Conservation (phyloP, 2,113 vertebrate species). For the Pseudolaguvia tuberculata region DNA sequence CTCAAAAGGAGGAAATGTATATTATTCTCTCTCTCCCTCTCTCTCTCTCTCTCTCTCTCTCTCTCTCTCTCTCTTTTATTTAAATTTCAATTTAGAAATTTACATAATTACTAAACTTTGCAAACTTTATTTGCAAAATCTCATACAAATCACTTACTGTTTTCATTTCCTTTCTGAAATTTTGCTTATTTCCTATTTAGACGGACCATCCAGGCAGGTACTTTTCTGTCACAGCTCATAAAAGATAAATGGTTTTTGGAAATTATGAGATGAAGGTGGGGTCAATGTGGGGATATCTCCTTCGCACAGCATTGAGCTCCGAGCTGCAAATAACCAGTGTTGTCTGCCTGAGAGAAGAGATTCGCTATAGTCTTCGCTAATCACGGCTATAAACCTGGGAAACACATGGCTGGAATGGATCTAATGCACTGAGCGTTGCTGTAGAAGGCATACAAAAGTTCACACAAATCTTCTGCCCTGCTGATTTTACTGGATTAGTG, state of each 20-base stretch:
- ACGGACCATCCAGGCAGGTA: not conserved
- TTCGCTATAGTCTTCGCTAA: slow-evolving; percentile 21
- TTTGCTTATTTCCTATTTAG: not conserved
- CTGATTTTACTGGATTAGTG: slow-evolving; percentile 14
- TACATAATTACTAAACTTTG: not conserved
- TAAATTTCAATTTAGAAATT: too few species aligned
- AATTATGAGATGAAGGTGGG: slow-evolving; percentile 37
- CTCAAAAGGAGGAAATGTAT: slow-evolving; percentile 1
- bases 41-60: too few species aligned
- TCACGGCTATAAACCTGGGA: slow-evolving; percentile 37
- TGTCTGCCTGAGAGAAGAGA: slow-evolving; percentile 12
- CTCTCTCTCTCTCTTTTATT: too few species aligned
- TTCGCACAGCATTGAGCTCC: slow-evolving; percentile 24
- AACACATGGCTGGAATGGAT: slow-evolving; percentile 22
- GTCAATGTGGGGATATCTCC: slow-evolving; percentile 26
- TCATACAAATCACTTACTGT: not conserved
- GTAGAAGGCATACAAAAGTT: slow-evolving; percentile 13
- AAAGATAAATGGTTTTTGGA: slow-evolving; percentile 31
- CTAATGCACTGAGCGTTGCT: slow-evolving; percentile 12
- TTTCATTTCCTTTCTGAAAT: not conserved
- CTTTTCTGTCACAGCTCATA: slow-evolving; percentile 12
- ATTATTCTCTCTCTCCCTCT: not conserved
- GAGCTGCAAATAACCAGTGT: slow-evolving; percentile 36
- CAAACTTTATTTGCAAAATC: slow-evolving; percentile 8
- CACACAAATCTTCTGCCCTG: slow-evolving; percentile 10